These are phyloP conservation scores for Gambusia affinis DNA, from an alignment of 2,113 vertebrate genomes.

Conservation along the genomic window DNA sequence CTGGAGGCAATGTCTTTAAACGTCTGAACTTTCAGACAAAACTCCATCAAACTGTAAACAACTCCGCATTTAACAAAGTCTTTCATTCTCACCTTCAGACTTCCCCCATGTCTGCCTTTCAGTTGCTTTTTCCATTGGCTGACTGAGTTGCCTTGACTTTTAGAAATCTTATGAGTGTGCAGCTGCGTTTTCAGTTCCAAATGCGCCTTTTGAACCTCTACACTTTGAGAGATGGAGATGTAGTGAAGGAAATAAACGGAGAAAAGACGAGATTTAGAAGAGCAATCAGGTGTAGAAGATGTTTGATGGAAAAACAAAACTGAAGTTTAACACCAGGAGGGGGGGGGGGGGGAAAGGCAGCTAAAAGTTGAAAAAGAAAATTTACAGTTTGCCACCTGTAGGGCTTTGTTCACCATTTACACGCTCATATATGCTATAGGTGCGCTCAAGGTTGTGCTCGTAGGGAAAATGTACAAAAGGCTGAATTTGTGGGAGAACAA, in stretches of 20 bases:
- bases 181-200: constrained; percentile 30
- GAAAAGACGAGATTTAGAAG: constrained; percentile 9
- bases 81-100: constrained; percentile 32
- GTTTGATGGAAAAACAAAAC: background rate
- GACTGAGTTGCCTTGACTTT: constrained; percentile 16
- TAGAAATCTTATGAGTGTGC: constrained; percentile 8
- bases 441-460: constrained; percentile 39
- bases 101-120: constrained; percentile 8
- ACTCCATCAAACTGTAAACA: constrained; percentile 56
- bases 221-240: constrained; percentile 4
- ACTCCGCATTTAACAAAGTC: constrained; percentile 48
- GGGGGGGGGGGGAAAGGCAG: constrained; percentile 5
- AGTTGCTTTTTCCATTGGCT: background rate
- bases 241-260: constrained; percentile 8
- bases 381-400: background rate
- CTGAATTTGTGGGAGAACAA: constrained; percentile 31
- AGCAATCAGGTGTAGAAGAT: constrained; percentile 1
- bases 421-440: constrained; percentile 14
- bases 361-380: constrained; percentile 17
- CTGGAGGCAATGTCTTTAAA: constrained; percentile 33
- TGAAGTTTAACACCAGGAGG: constrained; percentile 26
- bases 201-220: constrained; percentile 31
- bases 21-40: constrained; percentile 48
- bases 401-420: constrained; percentile 25
- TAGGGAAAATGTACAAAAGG: constrained; percentile 10